A percentile compares a stretch with the other conserved stretches of the same genome.
phyloP scores from a whole-genome alignment of 1,140 invertebrate genomes.

The Listronotus bonariensis region DNA sequence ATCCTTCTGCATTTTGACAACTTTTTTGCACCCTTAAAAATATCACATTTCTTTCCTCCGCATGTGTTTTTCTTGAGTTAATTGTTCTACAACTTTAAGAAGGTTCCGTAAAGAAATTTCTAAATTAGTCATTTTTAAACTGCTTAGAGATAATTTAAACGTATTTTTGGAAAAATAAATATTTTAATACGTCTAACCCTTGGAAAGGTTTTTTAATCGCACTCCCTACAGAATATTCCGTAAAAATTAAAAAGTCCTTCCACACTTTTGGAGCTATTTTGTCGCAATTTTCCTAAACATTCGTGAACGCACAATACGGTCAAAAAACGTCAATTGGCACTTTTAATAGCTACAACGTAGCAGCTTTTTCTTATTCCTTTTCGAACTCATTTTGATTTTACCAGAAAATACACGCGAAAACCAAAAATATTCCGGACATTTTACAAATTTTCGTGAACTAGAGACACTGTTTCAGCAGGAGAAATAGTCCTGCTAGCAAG shows the following conservation, averaged over 20 bases:
- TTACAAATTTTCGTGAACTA: constrained; percentile 20
- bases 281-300: background rate
- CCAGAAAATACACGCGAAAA: background rate
- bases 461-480: constrained; percentile 11
- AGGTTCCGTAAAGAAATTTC: background rate
- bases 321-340: background rate
- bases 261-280: background rate
- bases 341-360: constrained; percentile 9
- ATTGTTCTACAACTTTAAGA: background rate
- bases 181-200: background rate
- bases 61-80: background rate
- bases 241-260: background rate
- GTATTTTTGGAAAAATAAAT: too few relatives aligned
- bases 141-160: too few relatives aligned
- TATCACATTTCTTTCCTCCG: constrained; percentile 24
- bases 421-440: constrained; percentile 18
- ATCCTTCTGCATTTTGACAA: constrained; percentile 53
- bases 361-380: constrained; percentile 23
- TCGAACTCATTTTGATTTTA: constrained; percentile 7
- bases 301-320: background rate
- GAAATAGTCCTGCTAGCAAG: constrained; percentile 25
- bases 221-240: background rate
- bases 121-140: constrained; percentile 2
- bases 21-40: constrained; percentile 3
- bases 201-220: background rate